Conservation (phyloP, 2,888 invertebrate species). For the Heliconius hortense region DNA sequence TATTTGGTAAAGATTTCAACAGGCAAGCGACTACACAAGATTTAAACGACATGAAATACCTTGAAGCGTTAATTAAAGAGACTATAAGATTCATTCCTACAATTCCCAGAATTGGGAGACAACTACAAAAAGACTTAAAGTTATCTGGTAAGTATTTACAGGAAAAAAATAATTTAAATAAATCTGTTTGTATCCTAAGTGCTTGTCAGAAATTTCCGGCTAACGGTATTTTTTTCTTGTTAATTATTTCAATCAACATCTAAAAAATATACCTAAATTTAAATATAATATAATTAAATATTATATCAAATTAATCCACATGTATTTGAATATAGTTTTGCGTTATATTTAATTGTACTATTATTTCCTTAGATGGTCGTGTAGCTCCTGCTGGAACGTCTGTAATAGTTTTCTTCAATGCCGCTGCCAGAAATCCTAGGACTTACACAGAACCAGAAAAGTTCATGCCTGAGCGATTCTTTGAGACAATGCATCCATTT, state of each 20-base stretch:
- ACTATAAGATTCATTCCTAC: slow-evolving; percentile 52
- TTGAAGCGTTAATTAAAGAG: slow-evolving; percentile 54
- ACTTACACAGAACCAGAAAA: slow-evolving; percentile 49
- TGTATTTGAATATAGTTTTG: background rate
- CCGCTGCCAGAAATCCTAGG: slow-evolving; percentile 48
- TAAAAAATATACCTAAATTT: background rate
- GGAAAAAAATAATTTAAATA: background rate
- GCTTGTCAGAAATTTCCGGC: background rate
- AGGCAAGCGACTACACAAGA: slow-evolving; percentile 48
- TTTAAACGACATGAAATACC: slow-evolving; percentile 53
- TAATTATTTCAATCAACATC: background rate
- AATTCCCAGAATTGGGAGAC: slow-evolving; percentile 52
- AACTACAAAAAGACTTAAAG: slow-evolving; percentile 48
- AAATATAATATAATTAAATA: background rate
- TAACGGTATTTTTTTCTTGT: background rate
- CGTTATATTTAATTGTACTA: background rate
- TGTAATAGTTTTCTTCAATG: slow-evolving; percentile 51
- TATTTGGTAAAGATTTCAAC: slow-evolving; percentile 46
- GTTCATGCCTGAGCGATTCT: slow-evolving; percentile 51
- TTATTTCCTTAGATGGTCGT: slow-evolving; percentile 49
- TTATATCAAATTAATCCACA: too few species aligned
- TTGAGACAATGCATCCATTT: slow-evolving; percentile 47
- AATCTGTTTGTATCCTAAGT: background rate
- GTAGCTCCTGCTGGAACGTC: slow-evolving; percentile 49
- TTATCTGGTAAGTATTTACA: slow-evolving; percentile 47